Base-by-base conservation (phyloP, 2,888 invertebrate genomes). In the Stegophylla sp. region DNA sequence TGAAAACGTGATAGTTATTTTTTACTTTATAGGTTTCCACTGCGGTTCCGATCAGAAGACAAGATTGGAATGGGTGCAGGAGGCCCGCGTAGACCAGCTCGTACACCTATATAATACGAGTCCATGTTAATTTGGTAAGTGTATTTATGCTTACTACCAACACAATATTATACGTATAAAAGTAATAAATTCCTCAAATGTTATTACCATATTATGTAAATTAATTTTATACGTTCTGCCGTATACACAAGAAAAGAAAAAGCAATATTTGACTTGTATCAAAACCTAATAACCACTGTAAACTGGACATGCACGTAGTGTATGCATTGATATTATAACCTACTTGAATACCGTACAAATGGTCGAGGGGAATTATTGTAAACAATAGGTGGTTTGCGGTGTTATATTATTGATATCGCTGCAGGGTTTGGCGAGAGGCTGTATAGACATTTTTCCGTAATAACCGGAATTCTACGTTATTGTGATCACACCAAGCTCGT, bases 1-100 rank as follows among this genome's bases (percentile, higher is more conserved):
- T 28, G 51, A 10, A 53, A 41, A 53, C 71, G 48, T 48, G 48
- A 71, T 53, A 71, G 53, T 53, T 71, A 71, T 71, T 53, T 71
- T 71, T 71, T 71, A 41, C 23, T 56, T n/a, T n/a, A n/a, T n/a
- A 41, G 20, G 17, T 9, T 56, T 41, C 20, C 13, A 26, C 66
- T 48, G 15, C 23, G n/a, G 12, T 26, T n/a, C 28, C 26, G 28
- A 69, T 69, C 28, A n/a, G 28, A 69, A 48, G n/a, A 69, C 10
- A 45, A 26, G 48, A 56, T 56, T 23, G 20, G 4, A 17, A 53
- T 34, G 3, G 56, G 20, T 10, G 23, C 23, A 23, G 23, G 10
- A 56, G 20, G 1, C 23, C 20, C n/a, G n/a, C n/a, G 20, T 53
- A 20, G 20, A 51, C 20, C 56, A 56, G 10, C 3, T 5, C 4